These are phyloP conservation scores for Etheostoma spectabile DNA, from an alignment of 2,113 vertebrate genomes.

Conservation along the genomic window DNA sequence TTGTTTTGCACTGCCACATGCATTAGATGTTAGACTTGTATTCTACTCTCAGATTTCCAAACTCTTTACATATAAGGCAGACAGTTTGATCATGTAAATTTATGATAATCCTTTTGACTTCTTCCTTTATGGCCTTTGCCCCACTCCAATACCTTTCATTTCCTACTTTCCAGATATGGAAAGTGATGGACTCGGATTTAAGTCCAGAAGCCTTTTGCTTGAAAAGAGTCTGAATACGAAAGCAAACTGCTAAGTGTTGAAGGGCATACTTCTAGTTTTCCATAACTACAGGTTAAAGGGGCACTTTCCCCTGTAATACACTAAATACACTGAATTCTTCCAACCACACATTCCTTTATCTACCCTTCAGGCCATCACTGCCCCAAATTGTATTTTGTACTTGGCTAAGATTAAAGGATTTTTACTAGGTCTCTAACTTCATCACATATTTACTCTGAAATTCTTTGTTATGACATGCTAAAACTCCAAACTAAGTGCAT, in stretches of 20 bases:
- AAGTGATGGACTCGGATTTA: constrained; percentile 61
- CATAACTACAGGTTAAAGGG: constrained; percentile 49
- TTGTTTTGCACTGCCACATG: background rate
- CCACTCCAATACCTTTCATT: constrained; percentile 65
- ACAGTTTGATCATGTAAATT: constrained; percentile 78
- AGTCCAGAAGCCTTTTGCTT: constrained; percentile 55
- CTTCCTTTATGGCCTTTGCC: constrained; percentile 61
- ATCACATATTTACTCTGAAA: constrained; percentile 44
- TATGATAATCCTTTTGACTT: constrained; percentile 79
- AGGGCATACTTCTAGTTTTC: constrained; percentile 46
- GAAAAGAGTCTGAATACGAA: constrained; percentile 60
- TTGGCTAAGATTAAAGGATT: constrained; percentile 47
- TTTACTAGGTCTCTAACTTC: constrained; percentile 33
- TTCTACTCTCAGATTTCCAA: constrained; percentile 39
- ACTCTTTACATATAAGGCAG: constrained; percentile 23
- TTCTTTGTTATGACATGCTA: constrained; percentile 34
- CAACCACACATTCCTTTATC: constrained; percentile 37
- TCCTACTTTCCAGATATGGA: constrained; percentile 62
- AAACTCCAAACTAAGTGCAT: constrained; percentile 10
- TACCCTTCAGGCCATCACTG: constrained; percentile 18
- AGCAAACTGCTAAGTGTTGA: constrained; percentile 40
- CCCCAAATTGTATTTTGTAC: constrained; percentile 17
- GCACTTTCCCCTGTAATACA: constrained; percentile 15
- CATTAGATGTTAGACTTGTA: constrained; percentile 11
- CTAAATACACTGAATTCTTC: constrained; percentile 25